These are phyloP conservation scores for Xiphorhynchus elegans DNA, from an alignment of 2,113 vertebrate genomes.

Conservation along the genomic window DNA sequence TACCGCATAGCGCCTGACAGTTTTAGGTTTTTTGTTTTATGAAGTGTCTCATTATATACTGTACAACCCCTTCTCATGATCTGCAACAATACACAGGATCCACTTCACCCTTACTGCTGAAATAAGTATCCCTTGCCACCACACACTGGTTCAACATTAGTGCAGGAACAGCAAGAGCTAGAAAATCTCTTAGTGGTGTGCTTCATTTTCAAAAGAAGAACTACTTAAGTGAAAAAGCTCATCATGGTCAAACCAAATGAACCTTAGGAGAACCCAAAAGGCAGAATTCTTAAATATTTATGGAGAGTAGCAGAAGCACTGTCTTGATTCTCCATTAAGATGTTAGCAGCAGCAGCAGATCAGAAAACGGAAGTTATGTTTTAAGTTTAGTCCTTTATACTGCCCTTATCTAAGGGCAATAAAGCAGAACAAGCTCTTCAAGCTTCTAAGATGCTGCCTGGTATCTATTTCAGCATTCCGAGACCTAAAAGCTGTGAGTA, in stretches of 20 bases:
- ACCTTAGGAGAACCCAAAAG: not conserved
- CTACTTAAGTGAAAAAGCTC: not conserved
- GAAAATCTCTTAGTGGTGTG: not conserved
- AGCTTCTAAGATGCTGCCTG: not conserved
- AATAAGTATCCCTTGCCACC: not conserved
- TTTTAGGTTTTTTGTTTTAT: not conserved
- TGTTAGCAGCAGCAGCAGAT: not conserved
- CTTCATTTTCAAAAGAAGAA: not conserved
- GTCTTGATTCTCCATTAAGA: not conserved
- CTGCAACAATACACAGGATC: not conserved
- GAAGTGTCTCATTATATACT: not conserved
- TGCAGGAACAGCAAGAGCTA: not conserved
- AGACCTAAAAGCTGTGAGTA: not conserved
- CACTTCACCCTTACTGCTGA: not conserved
- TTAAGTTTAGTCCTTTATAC: not conserved
- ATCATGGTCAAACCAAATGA: not conserved
- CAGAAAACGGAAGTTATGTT: not conserved
- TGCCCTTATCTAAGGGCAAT: not conserved
- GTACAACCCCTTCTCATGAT: not conserved
- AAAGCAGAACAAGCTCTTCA: not conserved
- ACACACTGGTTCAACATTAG: not conserved
- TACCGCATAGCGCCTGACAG: not conserved
- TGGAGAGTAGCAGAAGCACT: not conserved
- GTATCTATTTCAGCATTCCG: not conserved
- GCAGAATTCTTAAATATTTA: not conserved